These are phyloP conservation scores for Porites australiensis DNA, from an alignment of 64 coral and sea anemone species.

Conservation along the genomic window DNA sequence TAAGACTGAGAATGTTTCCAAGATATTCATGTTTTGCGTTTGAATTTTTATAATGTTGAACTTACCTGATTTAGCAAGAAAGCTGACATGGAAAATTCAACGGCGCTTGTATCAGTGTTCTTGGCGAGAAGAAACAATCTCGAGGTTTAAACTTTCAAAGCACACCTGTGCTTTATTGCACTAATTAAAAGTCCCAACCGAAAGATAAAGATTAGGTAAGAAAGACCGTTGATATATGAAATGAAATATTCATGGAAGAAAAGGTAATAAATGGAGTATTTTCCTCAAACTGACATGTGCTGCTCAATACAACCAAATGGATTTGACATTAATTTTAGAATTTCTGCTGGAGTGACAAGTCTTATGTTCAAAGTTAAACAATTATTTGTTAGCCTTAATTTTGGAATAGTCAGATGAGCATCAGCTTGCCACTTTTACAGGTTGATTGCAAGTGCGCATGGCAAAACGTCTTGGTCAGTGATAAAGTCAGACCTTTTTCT, in stretches of 20 bases:
- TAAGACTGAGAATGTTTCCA: neutral
- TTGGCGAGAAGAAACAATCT: too few relatives aligned
- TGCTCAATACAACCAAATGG: constrained; percentile 5
- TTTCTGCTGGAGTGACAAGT: neutral
- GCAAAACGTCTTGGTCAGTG: too few relatives aligned
- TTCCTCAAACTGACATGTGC: neutral
- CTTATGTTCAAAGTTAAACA: too few relatives aligned
- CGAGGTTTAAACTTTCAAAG: neutral
- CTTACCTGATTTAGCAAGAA: constrained; percentile 11
- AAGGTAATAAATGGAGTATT: neutral
- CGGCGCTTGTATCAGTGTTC: too few relatives aligned
- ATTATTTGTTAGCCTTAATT: too few relatives aligned
- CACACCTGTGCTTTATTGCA: neutral
- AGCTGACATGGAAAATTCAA: neutral
- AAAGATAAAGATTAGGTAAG: neutral
- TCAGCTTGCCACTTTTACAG: too few relatives aligned
- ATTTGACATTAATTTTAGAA: neutral
- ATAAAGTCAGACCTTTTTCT: too few relatives aligned
- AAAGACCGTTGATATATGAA: neutral
- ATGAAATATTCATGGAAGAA: constrained; percentile 23
- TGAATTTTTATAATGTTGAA: neutral
- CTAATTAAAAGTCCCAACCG: constrained; percentile 23
- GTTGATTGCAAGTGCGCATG: too few relatives aligned
- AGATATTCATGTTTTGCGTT: neutral
- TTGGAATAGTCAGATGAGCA: too few relatives aligned